Base-by-base conservation (phyloP, 2,888 invertebrate genomes). In the Thalpophila matura region DNA sequence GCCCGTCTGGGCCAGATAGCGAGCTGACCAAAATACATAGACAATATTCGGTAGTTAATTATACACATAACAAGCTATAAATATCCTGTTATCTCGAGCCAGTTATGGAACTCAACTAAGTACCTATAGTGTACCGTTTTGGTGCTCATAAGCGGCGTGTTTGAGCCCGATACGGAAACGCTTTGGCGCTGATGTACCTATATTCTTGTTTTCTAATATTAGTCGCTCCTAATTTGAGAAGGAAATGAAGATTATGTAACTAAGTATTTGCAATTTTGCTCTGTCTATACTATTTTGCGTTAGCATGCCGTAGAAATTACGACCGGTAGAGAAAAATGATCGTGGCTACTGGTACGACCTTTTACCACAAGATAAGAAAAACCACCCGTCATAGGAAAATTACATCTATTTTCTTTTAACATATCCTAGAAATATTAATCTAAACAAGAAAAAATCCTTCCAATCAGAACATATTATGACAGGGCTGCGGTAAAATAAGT, bases 171-270 rank as follows among this genome's bases (percentile, higher is more conserved):
- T 38, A 60, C 50, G 68, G 65, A 67, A 65, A 45, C 10, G 2
- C 22, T 9, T 29, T 7, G 26, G 31, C 49, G 43, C 59, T 50
- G 67, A 65, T 50, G 35, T 29, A n/a, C n/a, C n/a, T n/a, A 40
- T 65, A 51, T 33, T 67, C 20, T 20, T n/a, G 31, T 59, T 47
- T 22, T 58, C 64, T 64, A 66, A 66, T 45, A 67, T 65, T 67
- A 67, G 67, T 33, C 50, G 65, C 38, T 18, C 67, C 35, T 65
- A 67, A 45, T 65, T 46, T 59, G 26, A 43, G 10, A n/a, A 35
- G 59, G 49, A 66, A 58, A 49, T 33, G 58, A 37, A 22, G 18
- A 49, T 58, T 66, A 22, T 26, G 46, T 64, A 33, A 55, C 3
- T 27, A 10, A n/a, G 26, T 27, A 33, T 40, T 38, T 27, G 1